Percentiles rank a stretch among this genome's conserved stretches.
Conservation (phyloP, 2,797 vertebrate genomes). For the Myripristis murdjan region DNA sequence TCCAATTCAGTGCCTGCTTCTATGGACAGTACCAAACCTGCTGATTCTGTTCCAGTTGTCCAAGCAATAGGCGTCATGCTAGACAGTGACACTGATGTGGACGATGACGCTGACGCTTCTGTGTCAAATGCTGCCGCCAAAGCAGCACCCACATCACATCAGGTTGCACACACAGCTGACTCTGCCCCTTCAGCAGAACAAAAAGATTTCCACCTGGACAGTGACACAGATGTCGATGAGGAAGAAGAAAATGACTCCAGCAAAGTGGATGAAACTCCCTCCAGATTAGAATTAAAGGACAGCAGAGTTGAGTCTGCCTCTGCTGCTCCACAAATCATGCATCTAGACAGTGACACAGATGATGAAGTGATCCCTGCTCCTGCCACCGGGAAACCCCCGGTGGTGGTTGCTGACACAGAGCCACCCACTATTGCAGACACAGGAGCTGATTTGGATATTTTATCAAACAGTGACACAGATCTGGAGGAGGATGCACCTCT, state of each 20-base stretch:
- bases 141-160: slow-evolving; percentile 29
- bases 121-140: slow-evolving; percentile 44
- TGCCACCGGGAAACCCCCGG: slow-evolving; percentile 5
- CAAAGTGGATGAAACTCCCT: slow-evolving; percentile 31
- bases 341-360: slow-evolving; percentile 69
- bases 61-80: slow-evolving; percentile 60
- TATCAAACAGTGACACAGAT: slow-evolving; percentile 85
- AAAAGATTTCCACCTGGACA: slow-evolving; percentile 63
- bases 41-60: slow-evolving; percentile 24
- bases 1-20: slow-evolving; percentile 17
- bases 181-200: slow-evolving; percentile 29
- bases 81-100: slow-evolving; percentile 87
- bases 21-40: slow-evolving; percentile 21
- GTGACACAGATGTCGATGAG: slow-evolving; percentile 79
- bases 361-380: slow-evolving; percentile 51
- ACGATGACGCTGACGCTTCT: slow-evolving; percentile 61
- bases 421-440: not conserved
- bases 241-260: slow-evolving; percentile 43
- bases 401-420: slow-evolving; percentile 3
- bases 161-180: slow-evolving; percentile 24
- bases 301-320: slow-evolving; percentile 1
- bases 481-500: slow-evolving; percentile 60
- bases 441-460: slow-evolving; percentile 53
- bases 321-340: slow-evolving; percentile 22
- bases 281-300: slow-evolving; percentile 36